These are phyloP conservation scores for Drosophila parabipectinata DNA, from an alignment of 1,140 invertebrate genomes.

Conservation along the genomic window DNA sequence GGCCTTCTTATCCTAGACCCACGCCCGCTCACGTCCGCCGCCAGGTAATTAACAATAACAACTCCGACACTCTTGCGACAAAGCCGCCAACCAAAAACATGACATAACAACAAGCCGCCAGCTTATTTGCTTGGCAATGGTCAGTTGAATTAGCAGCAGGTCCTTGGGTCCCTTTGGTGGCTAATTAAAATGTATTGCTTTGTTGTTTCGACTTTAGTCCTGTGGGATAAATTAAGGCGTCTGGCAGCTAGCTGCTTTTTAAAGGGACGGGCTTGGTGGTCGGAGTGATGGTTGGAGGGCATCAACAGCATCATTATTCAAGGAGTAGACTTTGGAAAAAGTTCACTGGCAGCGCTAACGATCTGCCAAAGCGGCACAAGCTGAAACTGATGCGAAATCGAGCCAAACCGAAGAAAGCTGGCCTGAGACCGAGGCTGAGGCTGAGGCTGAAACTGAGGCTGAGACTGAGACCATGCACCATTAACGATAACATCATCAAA, in stretches of 20 bases:
- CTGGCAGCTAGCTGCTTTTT: slow-evolving; percentile 5
- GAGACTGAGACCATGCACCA: slow-evolving; percentile 55
- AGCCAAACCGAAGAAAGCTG: slow-evolving; percentile 17
- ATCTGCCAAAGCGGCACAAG: slow-evolving; percentile 46
- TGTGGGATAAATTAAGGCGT: slow-evolving; percentile 46
- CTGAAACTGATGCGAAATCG: slow-evolving; percentile 49
- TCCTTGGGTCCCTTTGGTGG: slow-evolving; percentile 34
- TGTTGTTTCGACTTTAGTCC: slow-evolving; percentile 26
- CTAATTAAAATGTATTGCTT: slow-evolving; percentile 70
- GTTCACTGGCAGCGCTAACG: slow-evolving; percentile 46
- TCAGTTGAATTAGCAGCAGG: slow-evolving; percentile 50
- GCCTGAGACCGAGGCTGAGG: slow-evolving; percentile 16
- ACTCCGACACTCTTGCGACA: slow-evolving; percentile 51
- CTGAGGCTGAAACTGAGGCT: neutral
- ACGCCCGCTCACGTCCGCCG: slow-evolving; percentile 36
- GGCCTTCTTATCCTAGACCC: slow-evolving; percentile 7
- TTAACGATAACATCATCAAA: slow-evolving; percentile 80
- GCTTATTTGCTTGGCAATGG: slow-evolving; percentile 58
- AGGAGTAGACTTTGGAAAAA: slow-evolving; percentile 34
- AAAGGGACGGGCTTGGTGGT: neutral
- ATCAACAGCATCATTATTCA: slow-evolving; percentile 67
- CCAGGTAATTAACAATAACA: slow-evolving; percentile 63
- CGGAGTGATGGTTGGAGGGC: neutral
- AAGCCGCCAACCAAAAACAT: slow-evolving; percentile 51
- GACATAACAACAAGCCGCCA: slow-evolving; percentile 45